These are phyloP conservation scores for Cossypha heuglini DNA, from an alignment of 2,797 vertebrate genomes.

Conservation along the genomic window DNA sequence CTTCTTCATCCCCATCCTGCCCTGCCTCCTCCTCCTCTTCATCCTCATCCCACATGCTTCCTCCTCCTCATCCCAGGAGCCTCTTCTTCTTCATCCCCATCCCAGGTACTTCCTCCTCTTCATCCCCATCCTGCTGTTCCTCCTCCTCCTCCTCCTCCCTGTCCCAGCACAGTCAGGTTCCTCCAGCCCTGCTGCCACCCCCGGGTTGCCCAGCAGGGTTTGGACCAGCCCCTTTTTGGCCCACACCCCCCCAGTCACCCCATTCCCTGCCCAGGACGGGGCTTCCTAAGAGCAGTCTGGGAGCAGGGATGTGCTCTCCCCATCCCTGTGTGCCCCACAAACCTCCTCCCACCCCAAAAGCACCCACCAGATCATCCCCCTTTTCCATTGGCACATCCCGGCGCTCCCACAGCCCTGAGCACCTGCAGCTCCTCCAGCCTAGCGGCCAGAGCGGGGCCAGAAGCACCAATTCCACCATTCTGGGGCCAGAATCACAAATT, in stretches of 20 bases:
- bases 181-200: neutral
- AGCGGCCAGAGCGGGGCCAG: neutral
- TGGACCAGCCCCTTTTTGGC: neutral
- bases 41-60: neutral
- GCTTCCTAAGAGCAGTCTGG: neutral
- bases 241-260: no score
- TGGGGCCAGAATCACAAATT: no score
- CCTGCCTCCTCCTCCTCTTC: neutral
- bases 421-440: neutral
- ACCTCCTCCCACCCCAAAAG: neutral
- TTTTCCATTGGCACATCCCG: neutral
- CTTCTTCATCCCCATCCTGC: neutral
- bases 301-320: rapidly evolving
- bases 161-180: neutral
- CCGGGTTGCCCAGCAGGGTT: neutral
- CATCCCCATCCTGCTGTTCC: neutral
- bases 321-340: neutral
- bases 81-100: neutral
- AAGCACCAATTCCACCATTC: no score
- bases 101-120: no score
- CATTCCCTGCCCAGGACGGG: neutral
- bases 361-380: no score
- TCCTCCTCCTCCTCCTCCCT: neutral
- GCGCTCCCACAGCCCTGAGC: neutral
- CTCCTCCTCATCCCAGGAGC: no score